Percentiles rank a stretch among this genome's conserved stretches.
Evolutionary conservation across 2,888 invertebrate species (phyloP).

Genomic region (Philonicus albiceps): DNA sequence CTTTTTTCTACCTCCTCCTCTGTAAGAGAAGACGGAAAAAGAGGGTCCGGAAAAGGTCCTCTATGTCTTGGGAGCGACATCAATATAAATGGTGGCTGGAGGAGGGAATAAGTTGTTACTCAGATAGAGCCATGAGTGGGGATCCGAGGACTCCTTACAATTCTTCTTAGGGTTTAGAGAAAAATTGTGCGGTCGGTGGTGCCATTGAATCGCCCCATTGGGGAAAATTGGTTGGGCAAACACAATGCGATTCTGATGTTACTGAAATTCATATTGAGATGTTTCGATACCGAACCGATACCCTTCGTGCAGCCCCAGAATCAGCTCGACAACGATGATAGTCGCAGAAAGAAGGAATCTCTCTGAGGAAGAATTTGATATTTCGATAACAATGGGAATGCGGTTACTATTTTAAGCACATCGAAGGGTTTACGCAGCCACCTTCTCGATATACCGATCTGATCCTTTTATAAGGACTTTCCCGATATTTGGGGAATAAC

Average conservation of each 20-base stretch:
- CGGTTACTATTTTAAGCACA: neutral
- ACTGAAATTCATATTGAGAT: slow-evolving; percentile 9
- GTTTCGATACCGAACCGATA: neutral
- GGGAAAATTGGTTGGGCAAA: slow-evolving; percentile 39
- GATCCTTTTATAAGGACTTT: neutral
- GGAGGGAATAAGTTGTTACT: slow-evolving; percentile 7
- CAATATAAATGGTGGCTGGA: slow-evolving; percentile 9
- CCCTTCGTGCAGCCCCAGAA: neutral
- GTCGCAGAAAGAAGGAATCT: neutral
- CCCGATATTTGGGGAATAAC: neutral
- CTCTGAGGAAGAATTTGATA: neutral
- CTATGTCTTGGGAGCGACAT: slow-evolving; percentile 12
- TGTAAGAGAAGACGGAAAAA: neutral
- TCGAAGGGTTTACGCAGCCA: neutral
- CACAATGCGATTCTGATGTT: slow-evolving; percentile 20
- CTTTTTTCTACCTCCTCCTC: neutral
- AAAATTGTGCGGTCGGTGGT: slow-evolving; percentile 35
- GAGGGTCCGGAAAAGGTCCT: neutral
- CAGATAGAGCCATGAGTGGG: slow-evolving; percentile 3
- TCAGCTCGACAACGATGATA: neutral
- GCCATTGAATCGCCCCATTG: slow-evolving; percentile 26
- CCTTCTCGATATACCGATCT: neutral
- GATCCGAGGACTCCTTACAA: neutral
- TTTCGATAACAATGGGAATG: slow-evolving; percentile 3
- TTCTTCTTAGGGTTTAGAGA: neutral